A percentile compares a stretch with the other conserved stretches of the same genome.
Evolutionary conservation across 2,113 vertebrate species (phyloP).

Genomic region (Scolopax mira): DNA sequence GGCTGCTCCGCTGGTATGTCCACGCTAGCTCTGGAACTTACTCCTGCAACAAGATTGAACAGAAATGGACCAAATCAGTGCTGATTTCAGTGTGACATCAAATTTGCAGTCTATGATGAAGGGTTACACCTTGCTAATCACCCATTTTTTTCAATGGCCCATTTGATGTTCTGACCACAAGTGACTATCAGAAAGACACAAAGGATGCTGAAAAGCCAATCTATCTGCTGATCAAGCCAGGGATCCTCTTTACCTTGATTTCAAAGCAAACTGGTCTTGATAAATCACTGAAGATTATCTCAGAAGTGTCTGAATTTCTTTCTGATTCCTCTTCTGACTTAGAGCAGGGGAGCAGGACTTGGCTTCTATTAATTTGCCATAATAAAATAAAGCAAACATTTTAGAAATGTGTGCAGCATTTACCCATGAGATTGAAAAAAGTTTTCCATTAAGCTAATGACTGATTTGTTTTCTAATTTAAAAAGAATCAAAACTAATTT

Average conservation of each 20-base stretch:
- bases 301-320: background rate
- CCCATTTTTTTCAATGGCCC: background rate
- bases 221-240: background rate
- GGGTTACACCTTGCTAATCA: background rate
- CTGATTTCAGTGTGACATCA: background rate
- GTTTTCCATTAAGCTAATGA: slow-evolving; percentile 11
- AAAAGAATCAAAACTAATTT: background rate
- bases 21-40: background rate
- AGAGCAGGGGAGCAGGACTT: background rate
- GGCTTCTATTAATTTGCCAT: background rate
- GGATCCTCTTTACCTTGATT: background rate
- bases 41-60: background rate
- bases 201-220: background rate
- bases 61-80: background rate
- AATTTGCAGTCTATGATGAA: background rate
- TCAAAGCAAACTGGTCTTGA: background rate
- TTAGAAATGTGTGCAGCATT: background rate
- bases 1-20: background rate
- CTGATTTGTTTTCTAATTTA: slow-evolving; percentile 10
- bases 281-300: background rate
- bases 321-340: background rate
- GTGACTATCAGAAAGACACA: background rate
- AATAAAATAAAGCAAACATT: background rate
- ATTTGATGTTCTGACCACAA: background rate
- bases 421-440: background rate